Evolutionary conservation across 2,113 vertebrate species (phyloP).

Genomic region (Prionailurus bengalensis): DNA sequence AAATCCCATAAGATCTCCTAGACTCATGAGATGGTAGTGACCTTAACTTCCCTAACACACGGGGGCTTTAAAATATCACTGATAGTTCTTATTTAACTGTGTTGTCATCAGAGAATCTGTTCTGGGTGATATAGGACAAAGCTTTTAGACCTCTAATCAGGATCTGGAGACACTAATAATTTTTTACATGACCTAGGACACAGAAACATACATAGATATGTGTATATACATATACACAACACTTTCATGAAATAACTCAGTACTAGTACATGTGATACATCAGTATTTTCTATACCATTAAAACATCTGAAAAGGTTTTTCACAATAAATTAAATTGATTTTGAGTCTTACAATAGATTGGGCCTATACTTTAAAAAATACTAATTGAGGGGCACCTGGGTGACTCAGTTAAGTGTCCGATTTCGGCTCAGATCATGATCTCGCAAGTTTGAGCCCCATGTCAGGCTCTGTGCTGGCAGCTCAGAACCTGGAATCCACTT

Average conservation of each 20-base stretch:
- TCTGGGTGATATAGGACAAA: neutral
- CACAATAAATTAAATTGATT: constrained; percentile 5
- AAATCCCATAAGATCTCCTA: neutral
- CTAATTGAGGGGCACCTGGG: no score
- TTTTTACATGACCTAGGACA: neutral
- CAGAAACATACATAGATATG: neutral
- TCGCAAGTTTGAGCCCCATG: no score
- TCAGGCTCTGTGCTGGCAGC: no score
- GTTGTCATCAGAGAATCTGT: neutral
- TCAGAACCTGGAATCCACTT: no score
- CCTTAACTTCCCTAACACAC: neutral
- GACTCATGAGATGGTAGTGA: neutral
- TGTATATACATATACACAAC: neutral
- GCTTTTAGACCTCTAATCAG: neutral
- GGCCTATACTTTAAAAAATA: neutral
- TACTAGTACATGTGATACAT: neutral
- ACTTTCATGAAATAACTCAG: neutral
- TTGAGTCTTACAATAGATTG: neutral
- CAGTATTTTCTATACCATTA: constrained; percentile 10
- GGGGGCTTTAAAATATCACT: neutral
- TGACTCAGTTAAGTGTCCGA: no score
- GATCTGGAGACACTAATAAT: neutral
- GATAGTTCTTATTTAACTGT: constrained; percentile 6
- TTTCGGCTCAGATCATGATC: no score
- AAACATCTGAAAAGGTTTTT: constrained; percentile 1